Base-by-base conservation (phyloP, 2,113 vertebrate genomes). In the Hemichromis elongatus region DNA sequence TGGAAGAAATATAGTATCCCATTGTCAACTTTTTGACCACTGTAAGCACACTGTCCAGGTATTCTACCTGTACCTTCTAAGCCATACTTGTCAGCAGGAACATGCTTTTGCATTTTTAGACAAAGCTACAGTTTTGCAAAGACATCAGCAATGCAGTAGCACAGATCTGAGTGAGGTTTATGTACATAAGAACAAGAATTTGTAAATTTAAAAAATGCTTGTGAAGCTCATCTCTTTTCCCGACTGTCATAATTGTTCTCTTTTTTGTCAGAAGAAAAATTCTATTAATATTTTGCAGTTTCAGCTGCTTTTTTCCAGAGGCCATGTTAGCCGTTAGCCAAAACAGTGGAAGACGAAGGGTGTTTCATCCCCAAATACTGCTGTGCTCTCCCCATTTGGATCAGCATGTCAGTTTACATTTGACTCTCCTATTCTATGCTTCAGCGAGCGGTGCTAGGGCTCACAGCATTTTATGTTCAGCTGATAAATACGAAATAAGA, bases 361-460 rank as follows among this genome's bases (percentile, higher is more conserved):
- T 42, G 45, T 28, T 87, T 84, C 61, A 83, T 83, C 53, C 28
- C 35, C 35, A 70, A 66, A 85, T 54, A 56, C 16, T 40, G 68
- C 53, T 82, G 80, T 79, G 80, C 80, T 75, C 82, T 80, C 84
- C 75, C 59, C 57, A 19, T 84, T 84, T 86, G 87, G 77, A 75
- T 78, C 55, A 19, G 81, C 88, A 81, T 16, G 83, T 92, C 94
- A 85, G 75, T 86, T 92, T 82, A 77, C 40, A 91, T 94, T 90
- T 88, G 79, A 54, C 83, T 92, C 85, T 82, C 45, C 50, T 26
- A 2, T 78, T 68, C 53, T 42, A 28, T 73, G 80, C 80, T 78
- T 83, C 75, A 83, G 78, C 14, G 13, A 92, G 80, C 90, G 54
- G 73, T 4, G 13, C 59, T 57, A 87, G 47, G 30, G 19, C 57